phyloP scores from a whole-genome alignment of 1,140 invertebrate genomes.

The Luehdorfia chinensis region DNA sequence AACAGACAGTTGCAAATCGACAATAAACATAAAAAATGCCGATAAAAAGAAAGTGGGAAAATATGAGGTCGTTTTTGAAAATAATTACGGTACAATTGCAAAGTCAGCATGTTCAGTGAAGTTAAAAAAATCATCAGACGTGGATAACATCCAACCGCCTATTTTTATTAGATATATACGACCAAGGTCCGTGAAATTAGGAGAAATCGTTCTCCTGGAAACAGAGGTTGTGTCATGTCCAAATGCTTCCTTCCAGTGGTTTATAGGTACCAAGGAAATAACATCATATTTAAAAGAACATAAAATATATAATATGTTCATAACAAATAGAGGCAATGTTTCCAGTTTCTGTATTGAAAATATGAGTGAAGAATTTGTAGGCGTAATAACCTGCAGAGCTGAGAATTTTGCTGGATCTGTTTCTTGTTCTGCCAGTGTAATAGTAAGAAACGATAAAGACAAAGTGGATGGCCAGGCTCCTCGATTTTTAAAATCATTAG shows the following conservation, averaged over 20 bases:
- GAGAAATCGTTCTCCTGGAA: slow-evolving; percentile 89
- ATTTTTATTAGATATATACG: slow-evolving; percentile 84
- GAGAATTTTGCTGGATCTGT: slow-evolving; percentile 93
- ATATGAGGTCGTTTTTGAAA: slow-evolving; percentile 89
- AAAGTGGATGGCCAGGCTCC: slow-evolving; percentile 81
- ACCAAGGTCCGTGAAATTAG: slow-evolving; percentile 83
- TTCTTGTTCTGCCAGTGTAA: slow-evolving; percentile 87
- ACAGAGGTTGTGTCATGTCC: slow-evolving; percentile 86
- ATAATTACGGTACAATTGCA: slow-evolving; percentile 83
- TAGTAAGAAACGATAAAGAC: slow-evolving; percentile 81
- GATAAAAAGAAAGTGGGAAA: slow-evolving; percentile 88
- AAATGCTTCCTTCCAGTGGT: slow-evolving; percentile 92
- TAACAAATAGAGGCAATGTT: slow-evolving; percentile 86
- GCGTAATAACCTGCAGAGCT: slow-evolving; percentile 91
- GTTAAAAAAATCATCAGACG: slow-evolving; percentile 78
- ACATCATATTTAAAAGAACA: slow-evolving; percentile 62
- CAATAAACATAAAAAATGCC: slow-evolving; percentile 82
- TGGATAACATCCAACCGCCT: slow-evolving; percentile 82
- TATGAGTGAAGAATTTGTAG: slow-evolving; percentile 83
- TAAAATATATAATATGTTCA: slow-evolving; percentile 81
- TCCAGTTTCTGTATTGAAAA: slow-evolving; percentile 90
- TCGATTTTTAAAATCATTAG: slow-evolving; percentile 84
- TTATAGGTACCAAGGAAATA: slow-evolving; percentile 82
- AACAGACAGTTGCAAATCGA: slow-evolving; percentile 82
- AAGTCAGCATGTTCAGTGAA: slow-evolving; percentile 87